These are phyloP conservation scores for Collichthys lucidus DNA, from an alignment of 2,113 vertebrate genomes.

Conservation along the genomic window DNA sequence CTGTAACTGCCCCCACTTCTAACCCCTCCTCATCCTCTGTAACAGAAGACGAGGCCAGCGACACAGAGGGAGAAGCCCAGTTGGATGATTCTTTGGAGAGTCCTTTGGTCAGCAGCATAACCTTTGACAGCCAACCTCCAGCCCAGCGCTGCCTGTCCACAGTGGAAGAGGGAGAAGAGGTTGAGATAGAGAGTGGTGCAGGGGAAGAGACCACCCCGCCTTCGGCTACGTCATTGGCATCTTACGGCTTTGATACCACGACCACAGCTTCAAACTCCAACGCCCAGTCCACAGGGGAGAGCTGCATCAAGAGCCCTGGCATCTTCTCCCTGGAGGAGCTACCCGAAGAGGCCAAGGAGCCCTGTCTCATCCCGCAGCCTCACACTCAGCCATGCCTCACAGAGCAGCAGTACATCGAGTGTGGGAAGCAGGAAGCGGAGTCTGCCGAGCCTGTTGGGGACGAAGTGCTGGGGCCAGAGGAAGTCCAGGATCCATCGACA, in stretches of 20 bases:
- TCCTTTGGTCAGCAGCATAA: constrained; percentile 1
- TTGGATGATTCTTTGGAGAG: constrained; percentile 66
- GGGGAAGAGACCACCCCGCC: constrained; percentile 77
- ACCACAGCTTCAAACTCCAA: constrained; percentile 82
- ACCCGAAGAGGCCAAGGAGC: constrained; percentile 79
- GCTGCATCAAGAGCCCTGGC: constrained; percentile 84
- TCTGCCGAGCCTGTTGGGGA: constrained; percentile 4
- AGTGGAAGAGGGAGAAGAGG: constrained; percentile 77
- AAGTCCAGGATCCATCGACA: constrained; percentile 23
- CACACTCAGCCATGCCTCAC: constrained; percentile 1
- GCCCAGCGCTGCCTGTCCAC: constrained; percentile 68
- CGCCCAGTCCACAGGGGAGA: constrained; percentile 82
- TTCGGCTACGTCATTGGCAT: constrained; percentile 80
- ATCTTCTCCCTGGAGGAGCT: constrained; percentile 86
- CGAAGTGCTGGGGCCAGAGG: constrained; percentile 32
- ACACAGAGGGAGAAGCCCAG: constrained; percentile 84
- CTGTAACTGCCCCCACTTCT: constrained; percentile 73
- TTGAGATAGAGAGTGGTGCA: constrained; percentile 22
- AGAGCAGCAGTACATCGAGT: constrained; percentile 79
- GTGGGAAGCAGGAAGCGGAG: constrained; percentile 57
- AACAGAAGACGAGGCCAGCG: constrained; percentile 84
- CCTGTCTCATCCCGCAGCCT: constrained; percentile 55
- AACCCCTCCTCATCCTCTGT: constrained; percentile 78
- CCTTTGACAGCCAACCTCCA: constrained; percentile 53
- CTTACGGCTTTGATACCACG: constrained; percentile 81